phyloP scores from a whole-genome alignment of 2,113 vertebrate species.

The Madoqua kirkii region DNA sequence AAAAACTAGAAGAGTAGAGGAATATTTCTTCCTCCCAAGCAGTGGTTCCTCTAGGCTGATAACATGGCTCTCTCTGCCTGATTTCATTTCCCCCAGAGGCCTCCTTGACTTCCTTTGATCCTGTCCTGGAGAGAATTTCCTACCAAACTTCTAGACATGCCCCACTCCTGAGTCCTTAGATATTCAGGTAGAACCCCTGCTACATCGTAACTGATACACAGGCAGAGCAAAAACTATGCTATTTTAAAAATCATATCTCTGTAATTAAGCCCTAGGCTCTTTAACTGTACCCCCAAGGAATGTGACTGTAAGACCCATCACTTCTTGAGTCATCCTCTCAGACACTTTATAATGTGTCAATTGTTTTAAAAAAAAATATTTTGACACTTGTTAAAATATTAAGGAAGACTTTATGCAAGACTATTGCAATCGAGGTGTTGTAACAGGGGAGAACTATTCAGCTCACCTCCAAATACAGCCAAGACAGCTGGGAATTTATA shows the following conservation, averaged over 20 bases:
- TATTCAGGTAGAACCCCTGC: background rate
- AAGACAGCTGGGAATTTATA: background rate
- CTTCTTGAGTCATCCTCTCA: background rate
- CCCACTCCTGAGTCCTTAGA: background rate
- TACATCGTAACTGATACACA: background rate
- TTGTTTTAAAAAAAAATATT: background rate
- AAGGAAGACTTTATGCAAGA: background rate
- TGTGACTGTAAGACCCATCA: background rate
- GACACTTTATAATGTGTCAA: background rate
- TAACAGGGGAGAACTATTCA: background rate
- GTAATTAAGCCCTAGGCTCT: background rate
- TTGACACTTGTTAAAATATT: background rate
- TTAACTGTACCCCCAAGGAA: background rate
- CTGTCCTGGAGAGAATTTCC: background rate
- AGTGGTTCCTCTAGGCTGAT: background rate
- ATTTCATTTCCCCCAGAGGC: background rate
- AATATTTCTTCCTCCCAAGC: background rate
- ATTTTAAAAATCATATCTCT: background rate
- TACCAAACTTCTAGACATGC: background rate
- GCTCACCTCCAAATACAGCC: background rate
- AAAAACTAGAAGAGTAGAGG: background rate
- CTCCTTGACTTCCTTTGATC: background rate
- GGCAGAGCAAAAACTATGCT: background rate
- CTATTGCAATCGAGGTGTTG: background rate
- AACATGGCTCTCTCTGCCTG: background rate